Evolutionary conservation across 2,113 vertebrate species (phyloP).

Genomic region (Lota lota): DNA sequence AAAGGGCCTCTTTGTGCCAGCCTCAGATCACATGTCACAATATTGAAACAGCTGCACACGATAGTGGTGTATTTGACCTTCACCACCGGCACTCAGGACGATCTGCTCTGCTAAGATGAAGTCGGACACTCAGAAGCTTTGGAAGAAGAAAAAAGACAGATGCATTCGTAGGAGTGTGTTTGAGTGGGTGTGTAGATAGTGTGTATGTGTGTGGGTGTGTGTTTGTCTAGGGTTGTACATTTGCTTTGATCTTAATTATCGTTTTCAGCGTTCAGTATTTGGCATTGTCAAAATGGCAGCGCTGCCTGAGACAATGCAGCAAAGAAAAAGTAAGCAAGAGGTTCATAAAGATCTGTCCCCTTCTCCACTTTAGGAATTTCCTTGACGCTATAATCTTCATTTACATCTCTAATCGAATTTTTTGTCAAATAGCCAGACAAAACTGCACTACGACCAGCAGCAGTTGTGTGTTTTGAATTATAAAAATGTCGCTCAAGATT

Average conservation of each 20-base stretch:
- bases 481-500: too few species aligned
- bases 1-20: constrained; percentile 69
- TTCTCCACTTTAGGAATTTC: too few species aligned
- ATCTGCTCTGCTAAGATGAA: constrained; percentile 39
- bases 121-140: constrained; percentile 34
- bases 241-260: not conserved
- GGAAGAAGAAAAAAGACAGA: not conserved
- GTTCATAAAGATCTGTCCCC: too few species aligned
- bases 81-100: not conserved
- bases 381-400: too few species aligned
- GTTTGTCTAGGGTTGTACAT: not conserved
- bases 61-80: constrained; percentile 44
- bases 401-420: too few species aligned
- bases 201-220: not conserved
- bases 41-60: constrained; percentile 75
- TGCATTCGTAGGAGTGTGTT: not conserved
- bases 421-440: too few species aligned
- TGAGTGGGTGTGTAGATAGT: not conserved
- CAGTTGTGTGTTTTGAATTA: too few species aligned
- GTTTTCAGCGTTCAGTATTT: not conserved
- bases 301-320: too few species aligned
- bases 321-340: too few species aligned
- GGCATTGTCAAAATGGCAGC: too few species aligned
- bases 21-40: constrained; percentile 72
- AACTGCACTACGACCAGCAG: too few species aligned